Evolutionary conservation across 2,797 vertebrate genomes (phyloP).

Genomic region (Erethizon dorsatum): DNA sequence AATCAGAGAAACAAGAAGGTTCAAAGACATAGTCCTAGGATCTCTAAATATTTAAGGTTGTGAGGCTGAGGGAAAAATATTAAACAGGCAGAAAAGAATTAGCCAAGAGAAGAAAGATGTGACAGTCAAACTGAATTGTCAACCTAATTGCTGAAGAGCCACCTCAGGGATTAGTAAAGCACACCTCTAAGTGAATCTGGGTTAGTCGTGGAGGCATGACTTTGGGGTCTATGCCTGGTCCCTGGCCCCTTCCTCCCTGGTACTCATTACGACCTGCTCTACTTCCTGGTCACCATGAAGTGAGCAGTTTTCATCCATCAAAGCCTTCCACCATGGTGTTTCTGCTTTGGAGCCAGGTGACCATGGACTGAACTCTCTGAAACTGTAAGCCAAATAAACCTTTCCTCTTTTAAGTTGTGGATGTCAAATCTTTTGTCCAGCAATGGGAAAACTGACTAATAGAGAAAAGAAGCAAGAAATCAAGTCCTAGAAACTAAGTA

Average conservation of each 20-base stretch:
- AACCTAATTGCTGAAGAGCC: background rate
- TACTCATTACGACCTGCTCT: background rate
- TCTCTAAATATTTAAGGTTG: background rate
- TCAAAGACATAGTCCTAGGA: background rate
- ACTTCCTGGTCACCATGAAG: background rate
- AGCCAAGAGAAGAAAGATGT: background rate
- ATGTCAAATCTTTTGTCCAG: background rate
- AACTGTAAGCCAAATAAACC: background rate
- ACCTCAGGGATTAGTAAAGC: background rate
- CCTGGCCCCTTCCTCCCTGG: background rate
- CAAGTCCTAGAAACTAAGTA: background rate
- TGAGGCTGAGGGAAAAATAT: background rate
- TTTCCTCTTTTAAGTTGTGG: background rate
- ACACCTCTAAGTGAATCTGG: background rate
- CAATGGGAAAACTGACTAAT: background rate
- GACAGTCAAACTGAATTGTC: background rate
- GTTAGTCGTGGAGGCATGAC: background rate
- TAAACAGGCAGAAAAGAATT: background rate
- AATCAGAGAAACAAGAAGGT: background rate
- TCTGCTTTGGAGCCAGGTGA: background rate
- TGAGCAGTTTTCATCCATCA: background rate
- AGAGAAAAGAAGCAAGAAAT: background rate
- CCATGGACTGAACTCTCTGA: background rate
- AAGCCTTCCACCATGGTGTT: background rate
- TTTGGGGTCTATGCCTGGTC: background rate